These are phyloP conservation scores for Paradoxurus hermaphroditus DNA, from an alignment of 2,113 vertebrate species.

Conservation along the genomic window DNA sequence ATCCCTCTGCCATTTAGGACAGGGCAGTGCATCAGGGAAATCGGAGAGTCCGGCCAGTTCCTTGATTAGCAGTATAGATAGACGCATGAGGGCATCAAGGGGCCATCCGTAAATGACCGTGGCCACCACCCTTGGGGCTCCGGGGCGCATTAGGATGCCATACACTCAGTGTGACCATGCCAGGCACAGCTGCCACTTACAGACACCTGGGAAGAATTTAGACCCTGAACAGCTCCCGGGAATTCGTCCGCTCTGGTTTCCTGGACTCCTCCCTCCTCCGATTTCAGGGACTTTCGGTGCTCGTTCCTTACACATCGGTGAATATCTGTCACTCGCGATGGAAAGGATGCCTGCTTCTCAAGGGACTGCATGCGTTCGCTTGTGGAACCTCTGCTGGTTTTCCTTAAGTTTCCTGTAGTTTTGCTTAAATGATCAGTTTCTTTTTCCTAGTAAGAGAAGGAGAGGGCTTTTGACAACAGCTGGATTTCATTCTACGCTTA, in stretches of 20 bases:
- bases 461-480: not conserved
- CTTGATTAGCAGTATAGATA: not conserved
- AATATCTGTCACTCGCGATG: rapidly evolving
- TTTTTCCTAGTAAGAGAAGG: not conserved
- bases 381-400: not conserved
- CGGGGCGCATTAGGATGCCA: rapidly evolving
- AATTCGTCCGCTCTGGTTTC: not conserved
- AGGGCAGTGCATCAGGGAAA: too few relatives aligned
- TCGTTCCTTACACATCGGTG: rapidly evolving
- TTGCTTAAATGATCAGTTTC: not conserved
- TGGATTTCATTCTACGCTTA: not conserved
- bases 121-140: not conserved
- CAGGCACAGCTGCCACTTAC: not conserved
- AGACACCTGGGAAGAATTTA: not conserved
- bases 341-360: rapidly evolving
- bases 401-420: not conserved
- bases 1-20: not conserved
- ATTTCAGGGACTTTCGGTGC: rapidly evolving
- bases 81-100: not conserved
- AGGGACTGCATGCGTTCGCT: rapidly evolving
- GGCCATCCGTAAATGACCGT: not conserved
- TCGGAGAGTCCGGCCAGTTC: too few relatives aligned
- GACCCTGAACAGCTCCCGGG: not conserved
- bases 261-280: rapidly evolving
- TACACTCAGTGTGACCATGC: not conserved